phyloP scores from a whole-genome alignment of 2,797 vertebrate genomes.

The Smutsia gigantea region DNA sequence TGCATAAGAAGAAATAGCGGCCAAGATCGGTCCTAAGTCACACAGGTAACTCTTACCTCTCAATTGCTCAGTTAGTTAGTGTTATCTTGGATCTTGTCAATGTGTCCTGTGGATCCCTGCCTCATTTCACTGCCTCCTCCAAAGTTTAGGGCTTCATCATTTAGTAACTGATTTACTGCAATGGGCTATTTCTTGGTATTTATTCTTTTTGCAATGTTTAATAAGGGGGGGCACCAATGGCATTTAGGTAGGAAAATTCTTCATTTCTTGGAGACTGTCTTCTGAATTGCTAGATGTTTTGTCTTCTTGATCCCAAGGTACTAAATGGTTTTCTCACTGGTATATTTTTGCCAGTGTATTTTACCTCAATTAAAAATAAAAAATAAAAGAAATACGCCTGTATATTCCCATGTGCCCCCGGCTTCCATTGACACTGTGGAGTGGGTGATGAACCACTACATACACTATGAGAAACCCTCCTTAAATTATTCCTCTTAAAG shows the following conservation, averaged over 20 bases:
- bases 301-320: background rate
- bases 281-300: background rate
- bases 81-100: background rate
- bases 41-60: too few relatives aligned
- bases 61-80: background rate
- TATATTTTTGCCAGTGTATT: background rate
- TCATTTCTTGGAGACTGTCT: background rate
- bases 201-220: background rate
- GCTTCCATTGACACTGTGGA: background rate
- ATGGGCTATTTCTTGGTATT: background rate
- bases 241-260: background rate
- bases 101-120: background rate
- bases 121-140: background rate
- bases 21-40: background rate
- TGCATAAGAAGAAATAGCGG: background rate
- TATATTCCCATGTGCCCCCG: background rate
- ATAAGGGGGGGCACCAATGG: background rate
- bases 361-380: background rate
- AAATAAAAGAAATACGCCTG: background rate
- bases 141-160: background rate
- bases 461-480: background rate
- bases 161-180: background rate
- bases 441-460: background rate
- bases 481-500: background rate
- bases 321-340: background rate